Evolutionary conservation across 2,888 invertebrate species (phyloP).

Genomic region (Palloptera scutellata): DNA sequence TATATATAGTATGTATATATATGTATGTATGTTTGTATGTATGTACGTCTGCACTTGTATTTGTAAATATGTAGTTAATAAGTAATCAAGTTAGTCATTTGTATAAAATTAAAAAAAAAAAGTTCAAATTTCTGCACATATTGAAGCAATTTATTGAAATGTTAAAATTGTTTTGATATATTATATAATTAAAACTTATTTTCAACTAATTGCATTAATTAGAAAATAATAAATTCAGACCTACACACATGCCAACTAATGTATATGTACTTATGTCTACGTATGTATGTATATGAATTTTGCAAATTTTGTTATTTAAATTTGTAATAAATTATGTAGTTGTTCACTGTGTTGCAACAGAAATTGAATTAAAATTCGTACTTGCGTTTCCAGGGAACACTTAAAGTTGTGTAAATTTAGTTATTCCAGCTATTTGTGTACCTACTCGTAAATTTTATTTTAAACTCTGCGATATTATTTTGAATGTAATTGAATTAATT

Average conservation of each 20-base stretch:
- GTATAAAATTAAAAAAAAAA: background rate
- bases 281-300: background rate
- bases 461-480: no score
- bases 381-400: no score
- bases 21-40: background rate
- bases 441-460: no score
- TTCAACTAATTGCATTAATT: constrained; percentile 14
- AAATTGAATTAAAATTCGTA: no score
- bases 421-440: no score
- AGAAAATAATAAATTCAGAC: background rate
- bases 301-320: background rate
- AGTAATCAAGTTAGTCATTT: no score
- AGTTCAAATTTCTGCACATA: background rate
- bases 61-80: no score
- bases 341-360: no score
- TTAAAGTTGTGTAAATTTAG: no score
- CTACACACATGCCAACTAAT: background rate
- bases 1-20: constrained; percentile 12
- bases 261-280: background rate
- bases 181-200: constrained; percentile 17
- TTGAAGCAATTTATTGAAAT: background rate
- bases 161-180: background rate
- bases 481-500: no score
- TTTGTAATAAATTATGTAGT: no score
- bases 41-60: background rate